Evolutionary conservation across 1,140 invertebrate species (phyloP).

Genomic region (Procambarus clarkii): DNA sequence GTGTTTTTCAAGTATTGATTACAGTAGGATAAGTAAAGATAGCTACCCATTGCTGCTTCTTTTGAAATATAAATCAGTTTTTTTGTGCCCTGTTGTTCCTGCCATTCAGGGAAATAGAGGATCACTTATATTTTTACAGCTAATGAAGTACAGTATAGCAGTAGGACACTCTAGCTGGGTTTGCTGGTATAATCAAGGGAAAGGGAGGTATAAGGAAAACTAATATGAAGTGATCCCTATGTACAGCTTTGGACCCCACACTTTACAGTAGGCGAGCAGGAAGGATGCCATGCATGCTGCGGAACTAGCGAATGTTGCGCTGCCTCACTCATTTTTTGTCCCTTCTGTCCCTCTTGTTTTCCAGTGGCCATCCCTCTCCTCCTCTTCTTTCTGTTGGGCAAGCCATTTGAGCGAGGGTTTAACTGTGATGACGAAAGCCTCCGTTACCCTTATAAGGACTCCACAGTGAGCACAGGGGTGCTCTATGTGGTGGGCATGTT

Average conservation of each 20-base stretch:
- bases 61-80: background rate
- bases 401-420: constrained; percentile 80
- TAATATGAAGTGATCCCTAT: constrained; percentile 15
- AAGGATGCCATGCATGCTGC: constrained; percentile 48
- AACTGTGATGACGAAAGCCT: constrained; percentile 80
- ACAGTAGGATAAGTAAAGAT: background rate
- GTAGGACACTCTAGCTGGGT: background rate
- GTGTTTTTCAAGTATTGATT: constrained; percentile 11
- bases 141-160: background rate
- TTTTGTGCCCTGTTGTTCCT: constrained; percentile 11
- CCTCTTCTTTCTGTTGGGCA: constrained; percentile 73
- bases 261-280: constrained; percentile 14
- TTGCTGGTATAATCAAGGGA: background rate
- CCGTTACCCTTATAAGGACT: constrained; percentile 68
- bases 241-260: constrained; percentile 14
- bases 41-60: background rate
- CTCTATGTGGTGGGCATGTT: constrained; percentile 60
- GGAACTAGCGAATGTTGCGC: constrained; percentile 42
- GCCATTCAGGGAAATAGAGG: background rate
- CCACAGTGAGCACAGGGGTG: constrained; percentile 46
- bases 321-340: constrained; percentile 61
- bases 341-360: constrained; percentile 72
- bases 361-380: constrained; percentile 75
- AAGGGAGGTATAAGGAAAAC: constrained; percentile 3
- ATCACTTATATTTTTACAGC: background rate